A percentile compares a stretch with the other conserved stretches of the same genome.
phyloP scores from a whole-genome alignment of 2,888 invertebrate genomes.

The Vesta saturnalis region DNA sequence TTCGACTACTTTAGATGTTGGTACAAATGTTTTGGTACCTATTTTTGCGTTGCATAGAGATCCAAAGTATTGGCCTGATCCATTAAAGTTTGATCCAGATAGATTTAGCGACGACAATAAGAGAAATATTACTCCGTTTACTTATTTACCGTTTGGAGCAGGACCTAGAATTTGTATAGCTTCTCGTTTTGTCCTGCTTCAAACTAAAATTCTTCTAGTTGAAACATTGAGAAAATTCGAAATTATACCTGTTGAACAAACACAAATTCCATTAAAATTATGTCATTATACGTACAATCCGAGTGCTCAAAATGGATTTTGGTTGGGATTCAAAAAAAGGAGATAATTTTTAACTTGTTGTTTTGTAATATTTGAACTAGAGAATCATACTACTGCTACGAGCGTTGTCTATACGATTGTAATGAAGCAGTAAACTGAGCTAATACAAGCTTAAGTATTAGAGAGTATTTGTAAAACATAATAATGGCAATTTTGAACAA shows the following conservation, averaged over 20 bases:
- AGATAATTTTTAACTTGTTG: too few species aligned
- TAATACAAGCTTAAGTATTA: too few species aligned
- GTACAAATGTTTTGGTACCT: slow-evolving; percentile 63
- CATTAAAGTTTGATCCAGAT: slow-evolving; percentile 65
- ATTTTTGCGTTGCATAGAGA: slow-evolving; percentile 66
- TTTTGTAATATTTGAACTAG: too few species aligned
- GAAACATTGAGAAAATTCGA: slow-evolving; percentile 54
- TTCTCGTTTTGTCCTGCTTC: slow-evolving; percentile 57
- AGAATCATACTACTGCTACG: too few species aligned
- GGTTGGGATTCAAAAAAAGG: slow-evolving; percentile 29
- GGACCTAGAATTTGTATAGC: slow-evolving; percentile 60
- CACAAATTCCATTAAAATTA: slow-evolving; percentile 45
- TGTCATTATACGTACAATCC: slow-evolving; percentile 57
- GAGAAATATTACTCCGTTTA: slow-evolving; percentile 62
- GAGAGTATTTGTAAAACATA: too few species aligned
- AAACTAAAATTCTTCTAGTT: slow-evolving; percentile 58
- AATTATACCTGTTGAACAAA: slow-evolving; percentile 45
- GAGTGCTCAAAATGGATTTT: slow-evolving; percentile 57
- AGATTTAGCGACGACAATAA: slow-evolving; percentile 67
- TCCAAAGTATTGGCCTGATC: slow-evolving; percentile 66
- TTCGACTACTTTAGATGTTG: slow-evolving; percentile 59
- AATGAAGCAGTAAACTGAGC: too few species aligned
- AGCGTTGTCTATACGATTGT: too few species aligned
- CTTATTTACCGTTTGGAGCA: slow-evolving; percentile 66
- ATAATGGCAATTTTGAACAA: too few species aligned